These are phyloP conservation scores for Zalophus californianus DNA, from an alignment of 2,797 vertebrate species.

Conservation along the genomic window DNA sequence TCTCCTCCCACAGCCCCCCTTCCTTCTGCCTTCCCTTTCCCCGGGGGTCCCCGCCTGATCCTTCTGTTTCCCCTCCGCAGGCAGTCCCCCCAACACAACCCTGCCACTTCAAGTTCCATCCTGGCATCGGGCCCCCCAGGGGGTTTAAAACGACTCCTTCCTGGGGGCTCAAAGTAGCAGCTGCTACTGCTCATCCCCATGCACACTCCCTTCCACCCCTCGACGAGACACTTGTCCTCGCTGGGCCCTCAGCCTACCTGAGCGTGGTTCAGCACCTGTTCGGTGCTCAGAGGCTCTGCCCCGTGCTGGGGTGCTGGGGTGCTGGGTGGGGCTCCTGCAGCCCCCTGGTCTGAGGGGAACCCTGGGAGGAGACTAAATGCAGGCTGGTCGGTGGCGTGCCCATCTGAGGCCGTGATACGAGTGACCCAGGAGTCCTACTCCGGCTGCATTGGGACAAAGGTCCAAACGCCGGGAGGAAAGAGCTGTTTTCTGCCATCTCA, in stretches of 20 bases:
- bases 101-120: too few relatives aligned
- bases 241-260: background rate
- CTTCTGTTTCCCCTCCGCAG: background rate
- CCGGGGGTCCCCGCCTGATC: too few relatives aligned
- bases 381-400: fast-evolving
- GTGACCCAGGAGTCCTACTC: background rate
- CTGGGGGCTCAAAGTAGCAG: background rate
- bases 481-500: background rate
- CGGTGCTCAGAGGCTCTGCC: background rate
- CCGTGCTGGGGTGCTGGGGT: too few relatives aligned
- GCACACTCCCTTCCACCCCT: background rate
- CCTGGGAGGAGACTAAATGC: too few relatives aligned
- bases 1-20: too few relatives aligned
- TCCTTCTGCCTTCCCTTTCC: background rate
- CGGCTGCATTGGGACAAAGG: background rate
- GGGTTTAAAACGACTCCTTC: too few relatives aligned
- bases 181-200: fast-evolving
- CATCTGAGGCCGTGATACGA: background rate
- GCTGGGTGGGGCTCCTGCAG: background rate
- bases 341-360: background rate
- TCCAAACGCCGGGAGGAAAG: fast-evolving
- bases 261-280: background rate
- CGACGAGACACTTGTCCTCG: fast-evolving
- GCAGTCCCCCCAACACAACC: background rate
- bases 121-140: background rate